Base-by-base conservation (phyloP, 2,113 vertebrate genomes). In the Anolis carolinensis region DNA sequence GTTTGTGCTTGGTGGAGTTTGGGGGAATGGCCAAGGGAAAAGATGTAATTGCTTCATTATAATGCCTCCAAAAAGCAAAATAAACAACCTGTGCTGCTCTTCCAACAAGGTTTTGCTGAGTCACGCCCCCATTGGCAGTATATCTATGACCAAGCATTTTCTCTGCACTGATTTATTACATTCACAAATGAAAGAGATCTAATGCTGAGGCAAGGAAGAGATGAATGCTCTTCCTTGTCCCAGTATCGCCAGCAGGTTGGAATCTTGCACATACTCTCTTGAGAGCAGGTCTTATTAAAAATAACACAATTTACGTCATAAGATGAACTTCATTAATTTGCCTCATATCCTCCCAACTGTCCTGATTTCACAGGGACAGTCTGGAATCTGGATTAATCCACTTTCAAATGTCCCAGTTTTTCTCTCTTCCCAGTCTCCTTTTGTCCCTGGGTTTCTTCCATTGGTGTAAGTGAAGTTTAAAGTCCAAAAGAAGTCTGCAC, bases 1-100 rank as follows among this genome's bases (percentile, higher is more conserved):
- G 87, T 81, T 85, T 86, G 89, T 90, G 84, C 81, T 90, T 74
- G 73, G 83, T 74, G 88, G 86, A 82, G 89, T 86, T 93, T 59
- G 55, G 3, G 18, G 55, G 55, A 4, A 59, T 4, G 39, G 39
- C 14, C 92, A 27, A 27, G 63, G 62, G 23, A 92, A 95, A 92
- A 82, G 34, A 71, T 36, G 83, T 74, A 90, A 92, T 95, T 93
- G 92, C 93, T 90, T 27, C 52, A 0, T 23, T 5, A 30, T 2
- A 13, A 44, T 10, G 63, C 5, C 13, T 9, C 77, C 50, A 84
- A 34, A 44, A 73, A 52, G 27, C 3, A 2, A 86, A 77, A 34
- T 74, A 25, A 14, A 44, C 86, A 88, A 93, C 92, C 89, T 93
- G 91, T 65, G 86, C 85, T 68, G 78, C 89, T 88, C 72, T 1